Percentiles rank a stretch among this genome's conserved stretches.
These are phyloP conservation scores for Onychostruthus taczanowskii DNA, from an alignment of 2,113 vertebrate species.

Conservation along the genomic window DNA sequence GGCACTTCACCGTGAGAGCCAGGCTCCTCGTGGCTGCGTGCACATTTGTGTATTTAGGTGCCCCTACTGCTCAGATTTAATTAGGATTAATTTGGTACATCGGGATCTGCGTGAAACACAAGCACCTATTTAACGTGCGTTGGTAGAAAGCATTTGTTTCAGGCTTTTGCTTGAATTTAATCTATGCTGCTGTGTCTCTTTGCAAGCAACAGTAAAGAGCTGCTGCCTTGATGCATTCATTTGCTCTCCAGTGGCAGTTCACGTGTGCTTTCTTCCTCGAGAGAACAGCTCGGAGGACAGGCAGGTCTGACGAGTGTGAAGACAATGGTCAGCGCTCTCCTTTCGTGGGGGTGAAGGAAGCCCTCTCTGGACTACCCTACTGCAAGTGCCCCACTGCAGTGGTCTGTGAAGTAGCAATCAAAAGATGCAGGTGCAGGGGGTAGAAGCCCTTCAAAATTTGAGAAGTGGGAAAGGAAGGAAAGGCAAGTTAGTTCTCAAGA, in stretches of 20 bases:
- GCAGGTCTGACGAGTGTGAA: neutral
- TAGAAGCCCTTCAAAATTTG: neutral
- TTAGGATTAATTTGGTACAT: constrained; percentile 7
- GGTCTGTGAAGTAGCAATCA: neutral
- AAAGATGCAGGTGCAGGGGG: neutral
- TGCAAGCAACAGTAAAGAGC: neutral
- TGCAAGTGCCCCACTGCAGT: neutral
- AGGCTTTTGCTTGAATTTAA: neutral
- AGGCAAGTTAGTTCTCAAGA: neutral
- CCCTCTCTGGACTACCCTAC: neutral
- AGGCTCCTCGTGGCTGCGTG: neutral
- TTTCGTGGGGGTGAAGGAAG: fast-evolving
- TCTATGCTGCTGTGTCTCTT: neutral
- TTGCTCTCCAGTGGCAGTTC: neutral
- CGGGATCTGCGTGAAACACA: neutral
- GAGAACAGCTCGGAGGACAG: neutral
- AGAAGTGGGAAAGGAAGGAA: neutral
- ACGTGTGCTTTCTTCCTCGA: neutral
- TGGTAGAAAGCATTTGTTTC: neutral
- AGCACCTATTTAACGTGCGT: neutral
- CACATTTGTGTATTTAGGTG: neutral
- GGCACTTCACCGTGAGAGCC: neutral
- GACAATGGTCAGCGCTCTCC: neutral
- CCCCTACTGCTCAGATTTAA: neutral
- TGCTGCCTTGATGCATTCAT: neutral